Evolutionary conservation across 1,140 invertebrate species (phyloP), one percentile per base, ranked within the genome.

Genomic region (Heliconius himera): DNA sequence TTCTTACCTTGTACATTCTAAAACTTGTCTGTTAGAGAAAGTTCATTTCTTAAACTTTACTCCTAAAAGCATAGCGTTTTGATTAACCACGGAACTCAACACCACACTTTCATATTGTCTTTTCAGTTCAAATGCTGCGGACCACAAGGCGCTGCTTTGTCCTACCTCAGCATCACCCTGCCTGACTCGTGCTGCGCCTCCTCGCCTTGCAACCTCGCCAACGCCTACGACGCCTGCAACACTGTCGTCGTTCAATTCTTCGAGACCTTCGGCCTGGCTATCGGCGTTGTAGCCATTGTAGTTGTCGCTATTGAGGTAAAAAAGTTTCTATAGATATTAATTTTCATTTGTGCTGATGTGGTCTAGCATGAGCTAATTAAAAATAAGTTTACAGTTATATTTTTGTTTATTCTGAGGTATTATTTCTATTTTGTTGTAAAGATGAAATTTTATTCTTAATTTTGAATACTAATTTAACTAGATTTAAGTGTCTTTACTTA

Each of bases 71-170:
- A 33, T 3, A 33, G 4, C 33, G 5, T 33, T 4, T 33, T 33
- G 2, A 33, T 33, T 33, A 33, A 6, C 33, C 5, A 36, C 6
- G 33, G 33, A 36, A 6, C 33, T 36, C 6, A 36, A 46, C 41
- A 0, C 1, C 13, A 46, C 13, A 16, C 41, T 18, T 51, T 51
- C 2, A 20, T 51, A 51, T 51, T 51, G 8, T 51, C 18, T 2
- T 51, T 51, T 51, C 87, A 93, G 91, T 90, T 93, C 84, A 70
- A 76, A 29, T 93, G 91, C 81, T 93, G 91, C 73, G 91, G 91
- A n/a, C 85, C 90, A 0, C 79, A 78, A 1, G 90, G 90, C 1
- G 38, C 85, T 0, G 38, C 85, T 0, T 0, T 70, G 8, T 89
- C 91, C 6, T 93, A 93, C 79, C 3, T 78, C 33, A 76, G 41